These are phyloP conservation scores for Stenoptilia bipunctidactyla DNA, from an alignment of 2,888 invertebrate species.

Conservation along the genomic window DNA sequence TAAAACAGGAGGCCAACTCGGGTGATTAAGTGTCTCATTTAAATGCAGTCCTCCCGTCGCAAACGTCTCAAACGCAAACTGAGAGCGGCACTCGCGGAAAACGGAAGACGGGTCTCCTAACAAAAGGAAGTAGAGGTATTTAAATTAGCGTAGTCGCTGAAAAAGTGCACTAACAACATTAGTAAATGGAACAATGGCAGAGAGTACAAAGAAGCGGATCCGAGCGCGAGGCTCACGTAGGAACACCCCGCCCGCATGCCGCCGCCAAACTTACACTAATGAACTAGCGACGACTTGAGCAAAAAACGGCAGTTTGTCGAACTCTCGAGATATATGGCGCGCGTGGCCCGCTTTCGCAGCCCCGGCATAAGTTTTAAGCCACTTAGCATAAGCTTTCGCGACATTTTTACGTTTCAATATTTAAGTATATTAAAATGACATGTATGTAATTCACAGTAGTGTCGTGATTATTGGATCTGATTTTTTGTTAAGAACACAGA, in stretches of 20 bases:
- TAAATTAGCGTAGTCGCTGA: conserved; percentile 68
- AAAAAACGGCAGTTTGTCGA: not conserved
- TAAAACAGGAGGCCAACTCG: conserved; percentile 57
- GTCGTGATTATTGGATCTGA: no score
- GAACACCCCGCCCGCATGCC: conserved; percentile 16
- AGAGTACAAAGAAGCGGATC: conserved; percentile 52
- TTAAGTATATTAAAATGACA: no score
- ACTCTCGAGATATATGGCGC: not conserved
- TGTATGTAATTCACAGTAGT: no score
- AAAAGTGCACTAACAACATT: conserved; percentile 71
- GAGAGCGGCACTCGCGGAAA: conserved; percentile 57
- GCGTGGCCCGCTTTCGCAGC: not conserved
- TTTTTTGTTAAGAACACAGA: no score
- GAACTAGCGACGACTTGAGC: conserved; percentile 12
- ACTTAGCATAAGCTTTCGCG: not conserved
- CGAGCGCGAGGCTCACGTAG: conserved; percentile 15
- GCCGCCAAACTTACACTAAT: conserved; percentile 23
- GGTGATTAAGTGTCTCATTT: conserved; percentile 71
- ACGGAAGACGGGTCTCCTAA: conserved; percentile 65
- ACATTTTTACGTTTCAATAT: no score
- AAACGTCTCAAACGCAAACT: conserved; percentile 65
- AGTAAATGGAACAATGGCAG: conserved; percentile 60
- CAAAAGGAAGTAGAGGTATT: conserved; percentile 67
- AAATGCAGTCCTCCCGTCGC: conserved; percentile 66
- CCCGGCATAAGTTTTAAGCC: not conserved